A percentile compares a stretch with the other conserved stretches of the same genome.
Evolutionary conservation across 2,888 invertebrate species (phyloP).

Genomic region (Miltochrista miniata): DNA sequence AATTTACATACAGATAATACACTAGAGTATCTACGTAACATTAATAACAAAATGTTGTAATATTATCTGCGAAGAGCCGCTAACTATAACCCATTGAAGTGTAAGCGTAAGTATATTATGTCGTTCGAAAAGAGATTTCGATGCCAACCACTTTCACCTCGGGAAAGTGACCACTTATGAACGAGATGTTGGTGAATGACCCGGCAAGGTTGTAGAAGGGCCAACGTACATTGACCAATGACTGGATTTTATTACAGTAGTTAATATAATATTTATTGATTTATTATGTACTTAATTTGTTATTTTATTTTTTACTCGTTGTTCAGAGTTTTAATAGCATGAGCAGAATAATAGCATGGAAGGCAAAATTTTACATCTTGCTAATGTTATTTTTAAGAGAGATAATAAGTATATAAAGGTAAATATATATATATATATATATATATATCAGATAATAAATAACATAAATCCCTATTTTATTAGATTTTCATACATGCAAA

Average conservation of each 20-base stretch:
- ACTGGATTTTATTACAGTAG: neutral
- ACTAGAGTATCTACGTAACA: constrained; percentile 15
- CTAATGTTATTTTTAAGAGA: no score
- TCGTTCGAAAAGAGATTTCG: constrained; percentile 59
- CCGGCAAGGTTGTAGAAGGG: constrained; percentile 41
- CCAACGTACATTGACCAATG: constrained; percentile 39
- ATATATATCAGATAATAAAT: no score
- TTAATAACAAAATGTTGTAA: constrained; percentile 24
- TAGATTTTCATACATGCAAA: no score
- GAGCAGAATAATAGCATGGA: no score
- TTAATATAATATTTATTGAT: neutral
- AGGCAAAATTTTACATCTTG: no score
- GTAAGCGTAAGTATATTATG: constrained; percentile 34
- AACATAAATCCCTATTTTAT: no score
- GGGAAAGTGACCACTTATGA: constrained; percentile 76
- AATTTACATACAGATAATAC: no score
- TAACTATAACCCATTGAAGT: constrained; percentile 38
- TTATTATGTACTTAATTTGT: neutral
- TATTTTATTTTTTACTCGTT: no score
- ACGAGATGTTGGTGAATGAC: constrained; percentile 49
- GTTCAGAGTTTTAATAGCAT: no score
- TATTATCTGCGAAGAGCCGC: constrained; percentile 17
- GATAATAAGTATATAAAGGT: no score
- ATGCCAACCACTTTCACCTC: constrained; percentile 71
- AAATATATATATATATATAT: no score